Evolutionary conservation across 1,140 invertebrate species (phyloP).

Genomic region (Papilio helenus): DNA sequence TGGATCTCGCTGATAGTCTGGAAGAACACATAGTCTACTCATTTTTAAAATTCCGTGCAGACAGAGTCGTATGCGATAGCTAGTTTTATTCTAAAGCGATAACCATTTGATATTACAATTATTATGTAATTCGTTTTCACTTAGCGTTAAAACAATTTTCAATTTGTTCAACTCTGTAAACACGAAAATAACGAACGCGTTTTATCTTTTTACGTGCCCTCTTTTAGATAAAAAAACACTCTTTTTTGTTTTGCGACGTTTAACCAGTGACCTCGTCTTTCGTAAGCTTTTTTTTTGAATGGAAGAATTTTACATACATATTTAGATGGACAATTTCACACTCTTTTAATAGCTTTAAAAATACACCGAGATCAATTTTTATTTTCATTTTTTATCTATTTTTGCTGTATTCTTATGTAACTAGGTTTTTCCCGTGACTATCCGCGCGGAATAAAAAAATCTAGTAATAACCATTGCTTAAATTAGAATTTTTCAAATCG

Average conservation of each 20-base stretch:
- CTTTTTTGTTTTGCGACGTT: constrained; percentile 13
- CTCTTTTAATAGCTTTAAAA: neutral
- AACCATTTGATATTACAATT: neutral
- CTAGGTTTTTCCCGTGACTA: no score
- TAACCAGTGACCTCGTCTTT: constrained; percentile 1
- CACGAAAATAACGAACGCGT: constrained; percentile 23
- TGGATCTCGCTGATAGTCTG: no score
- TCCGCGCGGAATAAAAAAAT: no score
- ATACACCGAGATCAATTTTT: neutral
- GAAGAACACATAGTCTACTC: no score
- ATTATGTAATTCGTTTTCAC: neutral
- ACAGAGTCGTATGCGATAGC: no score
- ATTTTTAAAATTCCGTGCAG: no score
- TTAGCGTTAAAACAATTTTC: constrained; percentile 5
- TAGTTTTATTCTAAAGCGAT: neutral
- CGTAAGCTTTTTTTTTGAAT: constrained; percentile 5
- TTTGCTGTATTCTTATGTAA: no score
- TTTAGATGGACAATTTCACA: neutral
- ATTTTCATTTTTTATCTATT: no score
- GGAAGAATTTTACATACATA: constrained; percentile 8
- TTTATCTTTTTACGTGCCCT: constrained; percentile 23
- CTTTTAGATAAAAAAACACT: constrained; percentile 15
- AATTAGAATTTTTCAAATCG: no score
- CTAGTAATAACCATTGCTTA: no score
- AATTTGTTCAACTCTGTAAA: constrained; percentile 25